Evolutionary conservation across 2,797 vertebrate species (phyloP).

Genomic region (Ctenochaetus hawaiiensis): DNA sequence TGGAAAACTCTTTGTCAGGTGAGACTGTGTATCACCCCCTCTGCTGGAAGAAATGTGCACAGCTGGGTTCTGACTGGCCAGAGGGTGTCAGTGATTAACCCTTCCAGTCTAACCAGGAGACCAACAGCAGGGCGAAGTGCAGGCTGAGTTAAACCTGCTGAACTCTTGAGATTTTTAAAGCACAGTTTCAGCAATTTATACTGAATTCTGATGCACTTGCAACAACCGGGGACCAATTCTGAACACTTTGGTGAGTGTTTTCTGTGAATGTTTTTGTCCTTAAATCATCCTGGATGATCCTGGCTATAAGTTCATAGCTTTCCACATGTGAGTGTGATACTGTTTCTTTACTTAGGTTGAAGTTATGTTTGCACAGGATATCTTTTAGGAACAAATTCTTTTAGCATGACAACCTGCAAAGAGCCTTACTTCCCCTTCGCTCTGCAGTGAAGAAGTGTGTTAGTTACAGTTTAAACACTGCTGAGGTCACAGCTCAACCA

Average conservation of each 20-base stretch:
- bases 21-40: conserved; percentile 36
- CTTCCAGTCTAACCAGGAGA: conserved; percentile 65
- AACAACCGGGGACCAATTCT: background rate
- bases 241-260: conserved; percentile 62
- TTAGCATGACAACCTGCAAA: conserved; percentile 23
- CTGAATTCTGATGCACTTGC: conserved; percentile 28
- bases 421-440: conserved; percentile 9
- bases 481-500: conserved; percentile 24
- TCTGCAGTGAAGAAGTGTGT: conserved; percentile 12
- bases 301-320: background rate
- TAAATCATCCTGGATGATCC: background rate
- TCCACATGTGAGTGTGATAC: background rate
- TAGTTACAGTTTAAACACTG: conserved; percentile 40
- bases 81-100: conserved; percentile 81
- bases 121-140: conserved; percentile 56
- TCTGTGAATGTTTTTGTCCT: background rate
- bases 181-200: conserved; percentile 25
- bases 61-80: conserved; percentile 48
- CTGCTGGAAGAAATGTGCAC: conserved; percentile 77
- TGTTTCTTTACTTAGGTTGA: background rate
- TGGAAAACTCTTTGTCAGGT: conserved; percentile 50
- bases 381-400: conserved; percentile 35
- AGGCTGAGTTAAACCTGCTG: conserved; percentile 26
- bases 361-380: conserved; percentile 34
- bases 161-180: conserved; percentile 30